Evolutionary conservation across 2,888 invertebrate genomes (phyloP).

Genomic region (Rhorus exstirpatorius): DNA sequence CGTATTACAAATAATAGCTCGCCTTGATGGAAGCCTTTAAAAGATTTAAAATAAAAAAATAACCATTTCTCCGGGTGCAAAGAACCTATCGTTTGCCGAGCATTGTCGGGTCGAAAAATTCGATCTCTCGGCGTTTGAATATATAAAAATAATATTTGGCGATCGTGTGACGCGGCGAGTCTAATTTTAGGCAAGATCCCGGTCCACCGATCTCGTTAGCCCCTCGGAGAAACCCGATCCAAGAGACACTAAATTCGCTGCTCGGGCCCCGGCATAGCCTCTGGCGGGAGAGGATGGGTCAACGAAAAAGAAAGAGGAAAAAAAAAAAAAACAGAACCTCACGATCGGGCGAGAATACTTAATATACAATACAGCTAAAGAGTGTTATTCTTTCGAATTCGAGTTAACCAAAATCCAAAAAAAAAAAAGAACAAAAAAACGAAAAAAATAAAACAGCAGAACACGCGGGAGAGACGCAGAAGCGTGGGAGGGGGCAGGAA

Average conservation of each 20-base stretch:
- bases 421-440: constrained; percentile 17
- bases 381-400: constrained; percentile 57
- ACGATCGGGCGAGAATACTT: constrained; percentile 33
- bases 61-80: not conserved
- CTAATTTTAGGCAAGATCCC: constrained; percentile 44
- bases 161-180: constrained; percentile 35
- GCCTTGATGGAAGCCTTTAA: not conserved
- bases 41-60: constrained; percentile 14
- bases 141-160: constrained; percentile 20
- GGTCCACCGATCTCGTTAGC: constrained; percentile 33
- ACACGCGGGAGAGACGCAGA: constrained; percentile 48
- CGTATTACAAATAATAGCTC: not conserved
- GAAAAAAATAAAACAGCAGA: constrained; percentile 52
- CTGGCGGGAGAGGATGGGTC: constrained; percentile 20
- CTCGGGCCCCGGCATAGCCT: constrained; percentile 1
- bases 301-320: constrained; percentile 11
- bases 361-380: constrained; percentile 49
- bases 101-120: not conserved
- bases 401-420: constrained; percentile 47
- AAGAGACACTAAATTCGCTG: constrained; percentile 40
- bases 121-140: constrained; percentile 7
- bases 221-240: constrained; percentile 17
- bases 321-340: constrained; percentile 18
- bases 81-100: not conserved
- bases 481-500: constrained; percentile 35